These are phyloP conservation scores for Creontiades dilutus DNA, from an alignment of 2,888 invertebrate genomes.

Conservation along the genomic window DNA sequence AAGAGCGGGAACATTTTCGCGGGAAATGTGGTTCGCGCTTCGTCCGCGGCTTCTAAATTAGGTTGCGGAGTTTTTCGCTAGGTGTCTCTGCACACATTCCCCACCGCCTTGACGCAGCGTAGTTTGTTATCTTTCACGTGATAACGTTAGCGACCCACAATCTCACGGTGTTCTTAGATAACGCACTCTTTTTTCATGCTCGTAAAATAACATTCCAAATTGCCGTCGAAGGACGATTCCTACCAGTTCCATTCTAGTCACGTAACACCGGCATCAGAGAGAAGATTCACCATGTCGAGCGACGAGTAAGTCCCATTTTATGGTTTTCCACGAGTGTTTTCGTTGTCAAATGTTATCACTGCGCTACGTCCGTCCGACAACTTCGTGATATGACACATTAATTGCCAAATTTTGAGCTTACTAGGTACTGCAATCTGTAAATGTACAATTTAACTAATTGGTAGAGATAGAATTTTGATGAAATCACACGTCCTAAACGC, in stretches of 20 bases:
- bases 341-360: too few relatives aligned
- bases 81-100: background rate
- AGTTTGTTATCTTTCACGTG: background rate
- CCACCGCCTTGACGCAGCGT: background rate
- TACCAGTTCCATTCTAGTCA: constrained; percentile 4
- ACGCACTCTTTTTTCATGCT: constrained; percentile 8
- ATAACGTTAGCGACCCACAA: constrained; percentile 5
- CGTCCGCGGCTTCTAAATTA: background rate
- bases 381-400: too few relatives aligned
- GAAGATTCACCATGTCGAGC: constrained; percentile 27
- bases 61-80: background rate
- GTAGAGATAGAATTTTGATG: too few relatives aligned
- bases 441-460: too few relatives aligned
- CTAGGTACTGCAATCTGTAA: too few relatives aligned
- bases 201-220: constrained; percentile 39
- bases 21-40: background rate
- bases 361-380: too few relatives aligned
- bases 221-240: constrained; percentile 27
- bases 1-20: background rate
- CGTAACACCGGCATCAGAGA: background rate
- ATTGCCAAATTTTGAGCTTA: too few relatives aligned
- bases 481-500: too few relatives aligned
- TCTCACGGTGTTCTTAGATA: background rate
- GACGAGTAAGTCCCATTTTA: background rate
- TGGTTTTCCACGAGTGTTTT: too few relatives aligned